Evolutionary conservation across 2,797 vertebrate genomes (phyloP).

Genomic region (Anisognathus igniventris): DNA sequence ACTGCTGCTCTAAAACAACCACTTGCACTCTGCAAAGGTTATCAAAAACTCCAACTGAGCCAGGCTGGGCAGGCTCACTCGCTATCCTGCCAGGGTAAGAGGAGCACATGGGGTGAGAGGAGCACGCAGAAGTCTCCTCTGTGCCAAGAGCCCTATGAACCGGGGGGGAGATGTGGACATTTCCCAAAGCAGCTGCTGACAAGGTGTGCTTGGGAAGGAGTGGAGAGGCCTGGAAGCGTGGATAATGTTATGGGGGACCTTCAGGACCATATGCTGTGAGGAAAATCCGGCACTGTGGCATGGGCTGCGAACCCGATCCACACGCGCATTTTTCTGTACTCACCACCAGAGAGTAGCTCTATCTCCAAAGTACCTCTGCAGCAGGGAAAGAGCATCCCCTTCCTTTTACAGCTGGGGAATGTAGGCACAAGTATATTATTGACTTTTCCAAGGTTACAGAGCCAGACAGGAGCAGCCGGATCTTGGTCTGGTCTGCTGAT

Average conservation of each 20-base stretch:
- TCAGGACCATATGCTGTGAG: fast-evolving
- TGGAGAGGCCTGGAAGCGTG: neutral
- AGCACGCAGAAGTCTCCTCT: neutral
- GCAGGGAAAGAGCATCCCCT: neutral
- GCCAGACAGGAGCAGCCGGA: neutral
- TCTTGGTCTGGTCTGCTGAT: slow-evolving; percentile 42
- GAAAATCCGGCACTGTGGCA: fast-evolving
- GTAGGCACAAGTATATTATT: neutral
- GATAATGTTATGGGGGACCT: neutral
- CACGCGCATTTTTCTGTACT: fast-evolving
- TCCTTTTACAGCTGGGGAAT: neutral
- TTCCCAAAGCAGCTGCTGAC: neutral
- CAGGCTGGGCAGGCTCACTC: neutral
- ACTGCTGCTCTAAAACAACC: neutral
- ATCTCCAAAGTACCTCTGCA: neutral
- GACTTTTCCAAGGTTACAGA: slow-evolving; percentile 31
- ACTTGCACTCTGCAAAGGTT: neutral
- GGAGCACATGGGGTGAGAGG: neutral
- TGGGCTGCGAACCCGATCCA: fast-evolving
- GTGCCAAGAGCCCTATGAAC: fast-evolving
- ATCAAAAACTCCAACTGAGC: neutral
- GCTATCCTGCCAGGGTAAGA: neutral
- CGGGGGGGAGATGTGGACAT: neutral
- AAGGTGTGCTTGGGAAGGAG: neutral
- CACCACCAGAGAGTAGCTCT: neutral